Percentiles rank a stretch among this genome's conserved stretches.
Evolutionary conservation across 2,888 invertebrate species (phyloP).

Genomic region (Meteorus cinctellus): DNA sequence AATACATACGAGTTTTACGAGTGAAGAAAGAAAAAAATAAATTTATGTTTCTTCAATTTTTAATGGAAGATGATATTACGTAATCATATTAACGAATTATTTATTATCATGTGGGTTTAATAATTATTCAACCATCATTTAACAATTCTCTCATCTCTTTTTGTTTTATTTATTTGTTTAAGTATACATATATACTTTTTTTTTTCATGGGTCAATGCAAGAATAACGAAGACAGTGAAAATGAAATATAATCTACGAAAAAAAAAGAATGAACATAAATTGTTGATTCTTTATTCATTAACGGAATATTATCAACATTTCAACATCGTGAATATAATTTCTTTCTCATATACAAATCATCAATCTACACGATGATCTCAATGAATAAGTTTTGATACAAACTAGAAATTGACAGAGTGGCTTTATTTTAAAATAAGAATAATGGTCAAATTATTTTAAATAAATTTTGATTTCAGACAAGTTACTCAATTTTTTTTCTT

Average conservation of each 20-base stretch:
- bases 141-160: conserved; percentile 25
- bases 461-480: neutral
- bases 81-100: conserved; percentile 25
- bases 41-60: conserved; percentile 32
- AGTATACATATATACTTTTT: neutral
- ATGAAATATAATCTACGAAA: neutral
- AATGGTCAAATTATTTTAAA: neutral
- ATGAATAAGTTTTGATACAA: conserved; percentile 7
- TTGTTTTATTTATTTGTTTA: conserved; percentile 37
- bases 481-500: neutral
- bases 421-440: neutral
- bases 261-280: neutral
- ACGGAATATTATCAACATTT: conserved; percentile 7
- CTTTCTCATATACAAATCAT: neutral
- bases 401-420: neutral
- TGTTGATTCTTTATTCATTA: neutral
- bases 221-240: neutral
- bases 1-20: neutral
- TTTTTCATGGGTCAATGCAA: neutral
- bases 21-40: conserved; percentile 27
- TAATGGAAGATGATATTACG: conserved; percentile 36
- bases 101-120: conserved; percentile 17
- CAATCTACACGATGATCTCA: neutral
- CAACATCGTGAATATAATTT: neutral
- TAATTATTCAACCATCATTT: neutral